Base-by-base conservation (phyloP, 2,113 vertebrate genomes). In the Copsychus sechellarum region DNA sequence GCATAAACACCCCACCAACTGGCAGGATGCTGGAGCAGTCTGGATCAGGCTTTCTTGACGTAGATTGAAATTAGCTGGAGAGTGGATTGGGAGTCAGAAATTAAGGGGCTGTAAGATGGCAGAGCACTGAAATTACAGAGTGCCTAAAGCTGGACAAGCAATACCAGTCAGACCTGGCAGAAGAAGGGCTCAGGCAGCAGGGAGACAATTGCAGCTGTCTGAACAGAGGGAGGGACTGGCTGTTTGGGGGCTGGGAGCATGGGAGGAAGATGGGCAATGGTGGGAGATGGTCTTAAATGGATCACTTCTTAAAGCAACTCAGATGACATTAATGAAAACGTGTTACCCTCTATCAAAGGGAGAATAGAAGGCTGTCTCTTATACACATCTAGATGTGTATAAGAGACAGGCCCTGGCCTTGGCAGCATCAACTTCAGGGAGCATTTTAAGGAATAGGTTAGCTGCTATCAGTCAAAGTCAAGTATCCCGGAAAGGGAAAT, bases 401-500 rank as follows among this genome's bases (percentile, higher is more conserved):
- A n/a, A n/a, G n/a, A n/a, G n/a, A n/a, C n/a, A n/a, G n/a, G n/a
- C 83, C 90, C 85, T 56, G 66, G 88, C 40, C 91, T 95, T 87
- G 92, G 65, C 92, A 81, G 64, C 8, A 51, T 60, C 76, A 67
- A 71, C 84, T 80, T 81, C 71, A 93, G 51, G 61, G 77, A 64
- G 87, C 66, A 21, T 96, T 97, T 95, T 71, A 95, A 97, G 92
- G 87, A 97, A 85, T 84, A 97, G 87, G 91, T 87, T 95, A 96
- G 92, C 70, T 95, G 86, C 79, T 93, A 87, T 98, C 97, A 90
- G 64, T 94, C 95, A 96, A 97, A 97, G 95, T 98, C 98, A 98
- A 95, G 97, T 97, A 97, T 98, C 97, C 98, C 97, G 98, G 97
- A 97, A 98, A 97, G 97, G 98, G 97, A 98, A 98, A 96, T 95